Conservation (phyloP, 2,113 vertebrate genomes). For the Taurulus bubalis region DNA sequence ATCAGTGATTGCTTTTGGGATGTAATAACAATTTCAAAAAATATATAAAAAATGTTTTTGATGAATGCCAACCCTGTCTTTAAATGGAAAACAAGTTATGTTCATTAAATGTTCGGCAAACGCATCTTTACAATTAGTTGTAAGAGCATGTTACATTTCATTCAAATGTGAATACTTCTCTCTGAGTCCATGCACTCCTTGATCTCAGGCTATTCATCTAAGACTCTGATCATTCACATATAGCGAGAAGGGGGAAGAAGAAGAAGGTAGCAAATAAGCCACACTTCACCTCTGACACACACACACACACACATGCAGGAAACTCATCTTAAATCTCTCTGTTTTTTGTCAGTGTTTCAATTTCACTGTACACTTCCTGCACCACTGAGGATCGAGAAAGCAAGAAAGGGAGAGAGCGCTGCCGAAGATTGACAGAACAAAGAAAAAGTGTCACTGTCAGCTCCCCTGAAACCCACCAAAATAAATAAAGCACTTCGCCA, state of each 20-base stretch:
- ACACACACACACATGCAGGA: slow-evolving; percentile 16
- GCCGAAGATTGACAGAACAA: slow-evolving; percentile 43
- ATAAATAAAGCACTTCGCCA: slow-evolving; percentile 38
- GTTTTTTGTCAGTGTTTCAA: slow-evolving; percentile 62
- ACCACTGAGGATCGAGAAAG: slow-evolving; percentile 46
- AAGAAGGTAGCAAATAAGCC: not conserved
- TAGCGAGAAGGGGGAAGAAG: not conserved
- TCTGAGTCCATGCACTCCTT: not conserved
- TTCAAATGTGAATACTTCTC: not conserved
- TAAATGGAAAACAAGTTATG: no score
- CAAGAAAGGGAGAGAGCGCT: slow-evolving; percentile 8
- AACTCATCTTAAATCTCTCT: slow-evolving; percentile 41
- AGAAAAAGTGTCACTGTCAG: slow-evolving; percentile 42
- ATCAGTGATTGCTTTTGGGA: no score
- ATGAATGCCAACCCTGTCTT: no score
- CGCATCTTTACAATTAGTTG: not conserved
- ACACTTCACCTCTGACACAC: slow-evolving; percentile 21
- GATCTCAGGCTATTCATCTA: not conserved
- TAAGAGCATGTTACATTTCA: not conserved
- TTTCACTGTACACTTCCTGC: slow-evolving; percentile 56
- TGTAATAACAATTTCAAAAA: no score
- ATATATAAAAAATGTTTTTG: no score
- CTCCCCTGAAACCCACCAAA: slow-evolving; percentile 8
- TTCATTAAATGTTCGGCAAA: not conserved
- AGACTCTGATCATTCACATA: slow-evolving; percentile 47